Conservation (phyloP, 2,113 vertebrate genomes). For the Opisthocomus hoazin region DNA sequence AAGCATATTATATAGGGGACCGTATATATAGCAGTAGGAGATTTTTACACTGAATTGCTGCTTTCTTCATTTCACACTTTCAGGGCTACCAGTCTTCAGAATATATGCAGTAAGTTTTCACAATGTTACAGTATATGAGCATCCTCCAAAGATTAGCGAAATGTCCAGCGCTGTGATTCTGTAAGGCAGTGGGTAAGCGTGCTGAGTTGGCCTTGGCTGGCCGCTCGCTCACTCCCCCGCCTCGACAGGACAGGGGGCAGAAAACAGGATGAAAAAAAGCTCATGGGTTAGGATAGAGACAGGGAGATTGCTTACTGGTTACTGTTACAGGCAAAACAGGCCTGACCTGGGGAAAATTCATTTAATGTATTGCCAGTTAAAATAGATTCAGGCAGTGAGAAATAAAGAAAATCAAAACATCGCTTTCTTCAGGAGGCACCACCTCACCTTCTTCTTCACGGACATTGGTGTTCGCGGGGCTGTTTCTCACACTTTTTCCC, state of each 20-base stretch:
- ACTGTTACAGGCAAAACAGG: neutral
- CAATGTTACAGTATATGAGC: rapidly evolving
- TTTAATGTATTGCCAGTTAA: neutral
- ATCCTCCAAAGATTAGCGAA: neutral
- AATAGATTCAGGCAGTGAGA: neutral
- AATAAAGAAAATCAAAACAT: neutral
- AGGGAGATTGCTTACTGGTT: neutral
- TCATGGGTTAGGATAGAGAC: neutral
- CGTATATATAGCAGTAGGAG: neutral
- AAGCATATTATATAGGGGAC: neutral
- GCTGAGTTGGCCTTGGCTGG: neutral
- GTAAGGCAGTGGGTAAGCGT: neutral
- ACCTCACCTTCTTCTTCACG: neutral
- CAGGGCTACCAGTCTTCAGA: neutral
- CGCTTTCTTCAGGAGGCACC: neutral
- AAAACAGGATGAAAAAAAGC: neutral
- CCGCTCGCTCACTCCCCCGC: neutral
- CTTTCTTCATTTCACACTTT: neutral
- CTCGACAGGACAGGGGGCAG: neutral
- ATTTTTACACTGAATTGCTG: neutral
- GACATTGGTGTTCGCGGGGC: neutral
- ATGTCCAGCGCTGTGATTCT: neutral
- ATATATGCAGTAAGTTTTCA: neutral
- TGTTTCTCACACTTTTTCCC: neutral
- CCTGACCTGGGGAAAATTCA: neutral